Base-by-base conservation (phyloP, 2,113 vertebrate genomes). In the Egretta garzetta region DNA sequence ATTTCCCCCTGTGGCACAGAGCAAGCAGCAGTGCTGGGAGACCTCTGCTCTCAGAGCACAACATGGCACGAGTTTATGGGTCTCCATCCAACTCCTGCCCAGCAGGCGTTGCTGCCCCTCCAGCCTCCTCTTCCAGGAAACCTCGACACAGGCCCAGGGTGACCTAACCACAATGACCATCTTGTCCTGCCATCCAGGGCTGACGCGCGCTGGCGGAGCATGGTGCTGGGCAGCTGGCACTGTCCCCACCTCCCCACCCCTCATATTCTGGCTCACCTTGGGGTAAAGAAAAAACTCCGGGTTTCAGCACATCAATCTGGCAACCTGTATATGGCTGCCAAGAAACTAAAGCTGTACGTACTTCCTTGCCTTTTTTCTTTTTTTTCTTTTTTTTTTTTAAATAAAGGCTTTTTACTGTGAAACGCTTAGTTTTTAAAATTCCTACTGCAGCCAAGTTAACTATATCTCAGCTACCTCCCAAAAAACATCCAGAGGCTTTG, bases 171-270 rank as follows among this genome's bases (percentile, higher is more conserved):
- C 45, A 66, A 67, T 9, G 11, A 41, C 3, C 1, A 43, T 28
- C 50, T 37, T 15, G 20, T 33, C 66, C 82, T 47, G 35, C 64
- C 43, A 16, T 2, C 30, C 85, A 27, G 14, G 20, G 50, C 47
- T 26, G 27, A 32, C 4, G 5, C 0, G 0, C 14, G 33, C 22
- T 14, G 13, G 59, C 23, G 28, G 60, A 84, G 32, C 39, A 43
- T 39, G 24, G 39, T 5, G 1, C 0, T 23, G 37, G 32, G 43
- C 9, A 32, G 17, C 4, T 39, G 53, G 33, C 45, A 49, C 41
- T 14, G 27, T 20, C n/a, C 28, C 28, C 35, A 13, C 28, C 33
- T 45, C 41, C 53, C 49, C 28, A 53, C 13, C 26, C 28, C 2
- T 49, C 27, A 5, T 5, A 23, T n/a, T 62, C 43, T 39, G 62